Conservation (phyloP, 2,888 invertebrate genomes). For the Heterodera filipjevi region DNA sequence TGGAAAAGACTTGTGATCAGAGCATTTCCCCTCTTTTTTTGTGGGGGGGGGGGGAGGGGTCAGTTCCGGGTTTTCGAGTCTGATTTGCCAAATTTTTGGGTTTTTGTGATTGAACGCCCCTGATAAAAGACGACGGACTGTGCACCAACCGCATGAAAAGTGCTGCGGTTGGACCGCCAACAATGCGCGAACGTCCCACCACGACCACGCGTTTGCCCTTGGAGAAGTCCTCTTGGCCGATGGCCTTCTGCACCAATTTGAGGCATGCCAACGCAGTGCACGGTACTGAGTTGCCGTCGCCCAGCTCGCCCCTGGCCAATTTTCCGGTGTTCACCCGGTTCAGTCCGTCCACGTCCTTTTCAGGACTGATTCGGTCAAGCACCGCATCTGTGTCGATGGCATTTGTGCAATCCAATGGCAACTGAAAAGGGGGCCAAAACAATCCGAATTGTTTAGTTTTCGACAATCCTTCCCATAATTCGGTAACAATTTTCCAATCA, state of each 20-base stretch:
- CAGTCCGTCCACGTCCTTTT: conserved; percentile 65
- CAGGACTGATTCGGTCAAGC: conserved; percentile 75
- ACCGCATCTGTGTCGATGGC: conserved; percentile 83
- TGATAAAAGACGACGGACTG: no score
- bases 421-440: conserved; percentile 48
- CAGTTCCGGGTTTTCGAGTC: no score
- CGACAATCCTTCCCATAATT: no score
- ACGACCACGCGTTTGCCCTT: conserved; percentile 77
- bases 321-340: conserved; percentile 82
- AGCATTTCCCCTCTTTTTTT: no score
- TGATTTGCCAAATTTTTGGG: background rate
- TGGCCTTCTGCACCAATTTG: conserved; percentile 78
- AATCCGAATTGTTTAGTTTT: no score
- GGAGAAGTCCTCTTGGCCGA: conserved; percentile 55
- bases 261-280: conserved; percentile 95
- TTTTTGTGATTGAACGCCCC: no score
- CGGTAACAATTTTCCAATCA: no score
- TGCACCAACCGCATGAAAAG: conserved; percentile 91
- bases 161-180: conserved; percentile 92
- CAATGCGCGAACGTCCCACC: conserved; percentile 93
- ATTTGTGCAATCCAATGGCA: conserved; percentile 83
- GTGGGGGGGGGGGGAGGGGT: no score
- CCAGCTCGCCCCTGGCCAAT: conserved; percentile 83
- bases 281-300: conserved; percentile 76
- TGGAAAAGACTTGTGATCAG: no score